Conservation (phyloP, 1,140 invertebrate genomes). For the Samia ricini region DNA sequence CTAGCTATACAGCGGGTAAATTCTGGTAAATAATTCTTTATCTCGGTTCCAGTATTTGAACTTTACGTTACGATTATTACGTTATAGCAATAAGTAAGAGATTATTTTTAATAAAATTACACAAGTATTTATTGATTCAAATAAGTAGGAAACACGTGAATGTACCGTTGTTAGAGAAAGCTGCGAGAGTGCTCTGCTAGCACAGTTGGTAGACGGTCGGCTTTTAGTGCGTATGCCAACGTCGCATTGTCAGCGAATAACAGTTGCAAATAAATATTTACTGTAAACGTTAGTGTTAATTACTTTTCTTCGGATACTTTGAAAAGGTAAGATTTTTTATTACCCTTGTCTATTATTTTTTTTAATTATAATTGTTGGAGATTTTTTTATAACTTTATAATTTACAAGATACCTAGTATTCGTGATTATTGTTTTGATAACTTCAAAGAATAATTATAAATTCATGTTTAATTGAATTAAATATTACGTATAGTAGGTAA, state of each 20-base stretch:
- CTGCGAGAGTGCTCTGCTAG: conserved; percentile 24
- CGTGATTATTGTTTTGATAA: no score
- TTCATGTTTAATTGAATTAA: no score
- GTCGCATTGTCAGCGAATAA: neutral
- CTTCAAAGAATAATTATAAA: no score
- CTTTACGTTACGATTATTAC: no score
- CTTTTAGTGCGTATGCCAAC: conserved; percentile 1
- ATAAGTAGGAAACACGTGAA: conserved; percentile 2
- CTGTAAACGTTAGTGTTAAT: neutral
- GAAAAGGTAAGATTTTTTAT: conserved; percentile 1
- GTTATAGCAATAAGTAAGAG: neutral
- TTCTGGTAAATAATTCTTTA: no score
- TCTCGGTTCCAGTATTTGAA: no score
- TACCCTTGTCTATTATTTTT: neutral
- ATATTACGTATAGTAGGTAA: no score
- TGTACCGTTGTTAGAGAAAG: conserved; percentile 59
- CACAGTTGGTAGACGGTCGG: conserved; percentile 13
- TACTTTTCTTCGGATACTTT: neutral
- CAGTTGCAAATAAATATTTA: conserved; percentile 1
- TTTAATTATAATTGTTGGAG: no score
- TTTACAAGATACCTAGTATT: no score
- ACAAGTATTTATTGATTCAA: neutral
- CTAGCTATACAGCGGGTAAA: no score
- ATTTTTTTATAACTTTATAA: no score
- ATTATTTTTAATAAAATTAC: neutral